Percentiles rank a stretch among this genome's conserved stretches.
phyloP scores from a whole-genome alignment of 1,140 invertebrate genomes.

The Heterodera carotae region DNA sequence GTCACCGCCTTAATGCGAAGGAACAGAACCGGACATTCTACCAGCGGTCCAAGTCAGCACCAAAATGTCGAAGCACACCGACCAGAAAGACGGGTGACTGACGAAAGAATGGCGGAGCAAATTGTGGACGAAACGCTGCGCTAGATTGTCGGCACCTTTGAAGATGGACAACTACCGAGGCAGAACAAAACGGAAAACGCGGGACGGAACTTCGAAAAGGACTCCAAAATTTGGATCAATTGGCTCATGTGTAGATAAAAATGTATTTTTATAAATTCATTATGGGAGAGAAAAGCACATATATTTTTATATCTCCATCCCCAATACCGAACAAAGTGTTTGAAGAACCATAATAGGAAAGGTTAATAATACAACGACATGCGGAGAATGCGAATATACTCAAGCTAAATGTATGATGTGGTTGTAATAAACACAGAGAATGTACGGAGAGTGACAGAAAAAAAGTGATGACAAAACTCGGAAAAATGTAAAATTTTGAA shows the following conservation, averaged over 20 bases:
- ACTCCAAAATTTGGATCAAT: background rate
- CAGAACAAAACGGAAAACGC: background rate
- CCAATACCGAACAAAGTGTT: background rate
- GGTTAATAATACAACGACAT: background rate
- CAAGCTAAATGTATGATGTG: too few species aligned
- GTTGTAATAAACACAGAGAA: background rate
- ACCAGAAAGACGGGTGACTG: background rate
- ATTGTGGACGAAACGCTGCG: slow-evolving; percentile 35
- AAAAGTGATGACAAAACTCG: background rate
- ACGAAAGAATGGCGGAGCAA: slow-evolving; percentile 35
- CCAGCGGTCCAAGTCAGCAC: background rate
- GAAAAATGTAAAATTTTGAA: background rate
- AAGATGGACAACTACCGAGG: background rate
- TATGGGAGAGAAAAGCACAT: background rate
- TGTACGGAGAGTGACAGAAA: too few species aligned
- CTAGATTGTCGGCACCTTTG: background rate
- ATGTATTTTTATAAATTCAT: too few species aligned
- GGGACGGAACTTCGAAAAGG: background rate
- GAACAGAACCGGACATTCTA: background rate
- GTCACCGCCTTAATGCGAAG: background rate
- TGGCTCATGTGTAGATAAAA: background rate
- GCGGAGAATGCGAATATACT: background rate
- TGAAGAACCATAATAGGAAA: slow-evolving; percentile 2
- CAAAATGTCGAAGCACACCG: background rate
- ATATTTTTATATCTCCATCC: background rate